Conservation (phyloP, 2,113 vertebrate genomes). For the Oryzias curvinotus region DNA sequence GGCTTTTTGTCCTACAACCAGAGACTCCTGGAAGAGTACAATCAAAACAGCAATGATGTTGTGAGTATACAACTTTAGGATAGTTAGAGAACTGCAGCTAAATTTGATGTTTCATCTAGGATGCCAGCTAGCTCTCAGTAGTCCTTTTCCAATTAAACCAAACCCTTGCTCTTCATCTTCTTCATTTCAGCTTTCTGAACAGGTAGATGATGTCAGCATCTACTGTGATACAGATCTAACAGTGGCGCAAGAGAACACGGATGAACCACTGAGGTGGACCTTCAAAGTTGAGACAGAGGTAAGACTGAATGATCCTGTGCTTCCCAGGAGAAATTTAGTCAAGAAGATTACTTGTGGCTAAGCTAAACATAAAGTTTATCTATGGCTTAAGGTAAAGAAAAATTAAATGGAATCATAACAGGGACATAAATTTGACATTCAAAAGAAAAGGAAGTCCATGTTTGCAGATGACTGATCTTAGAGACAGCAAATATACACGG, state of each 20-base stretch:
- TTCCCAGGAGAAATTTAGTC: too few relatives aligned
- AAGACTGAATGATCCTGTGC: constrained; percentile 3
- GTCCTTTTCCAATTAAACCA: neutral
- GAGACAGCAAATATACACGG: too few relatives aligned
- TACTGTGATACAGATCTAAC: constrained; percentile 74
- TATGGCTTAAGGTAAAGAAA: too few relatives aligned
- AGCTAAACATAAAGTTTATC: too few relatives aligned
- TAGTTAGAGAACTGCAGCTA: neutral
- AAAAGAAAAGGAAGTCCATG: too few relatives aligned
- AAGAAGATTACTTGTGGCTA: too few relatives aligned
- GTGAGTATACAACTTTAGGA: constrained; percentile 63
- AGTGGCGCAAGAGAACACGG: constrained; percentile 55
- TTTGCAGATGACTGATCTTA: too few relatives aligned
- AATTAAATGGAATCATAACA: too few relatives aligned
- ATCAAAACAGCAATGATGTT: constrained; percentile 76
- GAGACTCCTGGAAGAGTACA: constrained; percentile 80
- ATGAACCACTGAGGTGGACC: constrained; percentile 69
- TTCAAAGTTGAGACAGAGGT: constrained; percentile 82
- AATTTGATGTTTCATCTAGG: neutral
- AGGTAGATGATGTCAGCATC: constrained; percentile 61
- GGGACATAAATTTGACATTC: too few relatives aligned
- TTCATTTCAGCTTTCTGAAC: constrained; percentile 77
- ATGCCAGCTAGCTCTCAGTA: neutral
- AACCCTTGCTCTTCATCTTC: neutral
- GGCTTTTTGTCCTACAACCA: constrained; percentile 83